phyloP scores from a whole-genome alignment of 2,797 vertebrate species.

The Coccyzus lansbergi region DNA sequence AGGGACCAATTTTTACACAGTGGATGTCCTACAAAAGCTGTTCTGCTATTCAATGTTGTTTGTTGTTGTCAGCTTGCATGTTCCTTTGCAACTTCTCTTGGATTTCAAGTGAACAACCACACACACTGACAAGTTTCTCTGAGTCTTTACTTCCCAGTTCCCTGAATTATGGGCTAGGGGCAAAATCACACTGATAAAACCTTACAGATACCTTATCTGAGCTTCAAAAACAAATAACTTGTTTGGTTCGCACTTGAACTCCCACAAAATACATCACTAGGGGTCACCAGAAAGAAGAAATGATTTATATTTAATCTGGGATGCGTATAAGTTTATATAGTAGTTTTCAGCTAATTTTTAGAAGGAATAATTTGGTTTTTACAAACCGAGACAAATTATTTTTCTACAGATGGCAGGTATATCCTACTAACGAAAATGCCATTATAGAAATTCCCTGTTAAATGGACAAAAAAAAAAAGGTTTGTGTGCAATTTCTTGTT shows the following conservation, averaged over 20 bases:
- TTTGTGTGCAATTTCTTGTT: background rate
- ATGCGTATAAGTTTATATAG: background rate
- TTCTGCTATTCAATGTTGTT: background rate
- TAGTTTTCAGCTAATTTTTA: conserved; percentile 17
- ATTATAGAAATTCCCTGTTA: background rate
- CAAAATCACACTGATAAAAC: conserved; percentile 1
- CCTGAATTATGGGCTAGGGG: background rate
- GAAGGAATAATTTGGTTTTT: conserved; percentile 31
- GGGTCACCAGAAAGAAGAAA: conserved; percentile 37
- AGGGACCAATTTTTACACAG: background rate
- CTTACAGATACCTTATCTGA: conserved; percentile 1
- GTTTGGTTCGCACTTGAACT: background rate
- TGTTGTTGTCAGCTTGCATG: background rate
- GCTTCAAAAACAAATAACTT: background rate
- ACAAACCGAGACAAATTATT: conserved; percentile 41
- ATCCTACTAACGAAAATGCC: conserved; percentile 39
- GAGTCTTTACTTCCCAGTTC: background rate
- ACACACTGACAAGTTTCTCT: background rate
- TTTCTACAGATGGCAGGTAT: background rate
- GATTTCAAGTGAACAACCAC: background rate
- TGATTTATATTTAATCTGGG: conserved; percentile 6
- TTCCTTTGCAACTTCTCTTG: background rate
- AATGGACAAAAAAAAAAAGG: background rate
- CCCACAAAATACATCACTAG: background rate
- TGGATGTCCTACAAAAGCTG: background rate